Conservation (phyloP, 1,140 invertebrate genomes). For the Cydia strobilella region DNA sequence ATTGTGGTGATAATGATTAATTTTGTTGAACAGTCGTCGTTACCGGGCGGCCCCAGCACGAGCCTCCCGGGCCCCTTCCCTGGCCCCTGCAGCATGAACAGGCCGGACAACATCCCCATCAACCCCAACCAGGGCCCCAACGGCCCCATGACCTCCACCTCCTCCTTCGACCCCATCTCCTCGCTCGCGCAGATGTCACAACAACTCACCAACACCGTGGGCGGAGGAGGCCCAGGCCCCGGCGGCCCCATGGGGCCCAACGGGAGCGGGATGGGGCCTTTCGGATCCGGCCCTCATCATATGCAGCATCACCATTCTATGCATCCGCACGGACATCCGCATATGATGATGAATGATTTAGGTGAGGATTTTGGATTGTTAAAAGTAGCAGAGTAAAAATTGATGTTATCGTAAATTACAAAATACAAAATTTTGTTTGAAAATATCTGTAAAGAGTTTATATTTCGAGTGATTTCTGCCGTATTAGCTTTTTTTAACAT, state of each 20-base stretch:
- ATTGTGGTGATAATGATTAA: conserved; percentile 29
- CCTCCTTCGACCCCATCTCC: conserved; percentile 94
- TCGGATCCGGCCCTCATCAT: conserved; percentile 71
- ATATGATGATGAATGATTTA: conserved; percentile 77
- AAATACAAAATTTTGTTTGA: too few species aligned
- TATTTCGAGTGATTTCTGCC: too few species aligned
- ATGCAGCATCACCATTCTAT: conserved; percentile 73
- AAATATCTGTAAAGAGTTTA: too few species aligned
- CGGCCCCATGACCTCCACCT: conserved; percentile 80
- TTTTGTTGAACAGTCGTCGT: conserved; percentile 59
- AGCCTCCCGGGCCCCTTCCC: conserved; percentile 67
- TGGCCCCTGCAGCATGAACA: conserved; percentile 74
- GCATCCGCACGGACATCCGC: conserved; percentile 72
- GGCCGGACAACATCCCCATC: conserved; percentile 90
- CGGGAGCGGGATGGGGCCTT: conserved; percentile 82
- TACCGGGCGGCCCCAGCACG: conserved; percentile 72
- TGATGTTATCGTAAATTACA: too few species aligned
- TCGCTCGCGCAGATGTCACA: conserved; percentile 97
- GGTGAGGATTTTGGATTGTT: conserved; percentile 46
- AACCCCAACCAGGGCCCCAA: conserved; percentile 85
- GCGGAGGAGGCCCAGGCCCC: conserved; percentile 78
- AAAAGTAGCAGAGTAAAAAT: not conserved
- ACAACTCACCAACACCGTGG: conserved; percentile 88
- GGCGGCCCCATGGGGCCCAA: conserved; percentile 79
- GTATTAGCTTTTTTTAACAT: too few species aligned